Evolutionary conservation across 2,888 invertebrate genomes (phyloP).

Genomic region (Heteromyza rotundicornis): DNA sequence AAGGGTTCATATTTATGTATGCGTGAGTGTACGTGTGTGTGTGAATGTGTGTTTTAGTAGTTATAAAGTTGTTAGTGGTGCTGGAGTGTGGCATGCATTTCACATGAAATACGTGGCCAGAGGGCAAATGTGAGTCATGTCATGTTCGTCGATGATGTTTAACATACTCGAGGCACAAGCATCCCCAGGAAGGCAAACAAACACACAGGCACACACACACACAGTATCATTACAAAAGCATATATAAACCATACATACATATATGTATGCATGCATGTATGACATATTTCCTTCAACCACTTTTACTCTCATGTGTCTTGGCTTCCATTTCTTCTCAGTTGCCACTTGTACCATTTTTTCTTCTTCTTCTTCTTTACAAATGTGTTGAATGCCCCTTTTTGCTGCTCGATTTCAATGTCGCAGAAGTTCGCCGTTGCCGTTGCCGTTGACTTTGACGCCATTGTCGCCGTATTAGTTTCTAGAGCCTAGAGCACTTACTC

Average conservation of each 20-base stretch:
- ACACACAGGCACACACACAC: background rate
- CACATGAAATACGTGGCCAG: background rate
- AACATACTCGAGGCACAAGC: background rate
- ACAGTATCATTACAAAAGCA: no score
- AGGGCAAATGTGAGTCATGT: constrained; percentile 1
- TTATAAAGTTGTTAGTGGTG: background rate
- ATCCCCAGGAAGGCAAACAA: background rate
- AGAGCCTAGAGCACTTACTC: no score
- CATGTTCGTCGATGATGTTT: background rate
- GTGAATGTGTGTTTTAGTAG: background rate
- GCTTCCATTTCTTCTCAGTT: no score
- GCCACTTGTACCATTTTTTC: no score
- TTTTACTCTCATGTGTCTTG: no score
- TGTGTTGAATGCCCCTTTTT: background rate
- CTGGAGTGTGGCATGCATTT: background rate
- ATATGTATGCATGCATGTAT: background rate
- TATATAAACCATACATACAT: no score
- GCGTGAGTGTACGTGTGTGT: background rate
- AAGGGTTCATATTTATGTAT: background rate
- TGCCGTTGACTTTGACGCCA: no score
- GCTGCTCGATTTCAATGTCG: background rate
- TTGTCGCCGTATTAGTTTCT: no score
- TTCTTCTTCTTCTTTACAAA: background rate
- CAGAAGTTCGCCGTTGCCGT: background rate
- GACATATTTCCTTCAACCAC: no score